Conservation (phyloP, 2,797 vertebrate species). For the Nyctalus aviator region DNA sequence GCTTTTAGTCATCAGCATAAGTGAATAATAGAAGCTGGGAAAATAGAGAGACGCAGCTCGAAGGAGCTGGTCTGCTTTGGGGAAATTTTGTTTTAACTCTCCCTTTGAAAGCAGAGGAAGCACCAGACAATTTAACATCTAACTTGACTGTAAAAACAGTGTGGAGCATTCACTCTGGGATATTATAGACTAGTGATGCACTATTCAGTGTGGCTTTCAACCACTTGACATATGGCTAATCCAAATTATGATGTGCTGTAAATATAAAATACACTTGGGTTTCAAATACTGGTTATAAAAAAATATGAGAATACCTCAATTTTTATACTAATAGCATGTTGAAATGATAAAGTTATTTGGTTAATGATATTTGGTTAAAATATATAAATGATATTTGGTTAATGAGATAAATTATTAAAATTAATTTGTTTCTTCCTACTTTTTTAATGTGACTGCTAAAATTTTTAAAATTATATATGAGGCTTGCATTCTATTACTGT, state of each 20-base stretch:
- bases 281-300: not conserved
- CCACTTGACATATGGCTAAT: not conserved
- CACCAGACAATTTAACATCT: not conserved
- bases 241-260: not conserved
- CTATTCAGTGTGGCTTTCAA: not conserved
- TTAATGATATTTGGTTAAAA: too few species aligned
- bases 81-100: slow-evolving; percentile 16
- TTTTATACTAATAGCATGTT: slow-evolving; percentile 6
- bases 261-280: not conserved
- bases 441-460: slow-evolving; percentile 24
- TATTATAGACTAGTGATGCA: not conserved
- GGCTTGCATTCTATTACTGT: not conserved
- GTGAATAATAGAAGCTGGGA: not conserved
- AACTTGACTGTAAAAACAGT: not conserved
- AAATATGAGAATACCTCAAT: slow-evolving; percentile 2
- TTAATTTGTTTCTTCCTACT: slow-evolving; percentile 29
- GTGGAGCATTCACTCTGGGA: not conserved
- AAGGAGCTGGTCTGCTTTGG: not conserved
- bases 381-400: not conserved
- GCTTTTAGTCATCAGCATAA: not conserved
- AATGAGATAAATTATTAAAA: slow-evolving; percentile 54
- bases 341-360: slow-evolving; percentile 35
- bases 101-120: not conserved
- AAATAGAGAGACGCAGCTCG: not conserved
- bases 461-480: slow-evolving; percentile 3